Evolutionary conservation across 2,113 vertebrate species (phyloP).

Genomic region (Psittacula cyanocephala): DNA sequence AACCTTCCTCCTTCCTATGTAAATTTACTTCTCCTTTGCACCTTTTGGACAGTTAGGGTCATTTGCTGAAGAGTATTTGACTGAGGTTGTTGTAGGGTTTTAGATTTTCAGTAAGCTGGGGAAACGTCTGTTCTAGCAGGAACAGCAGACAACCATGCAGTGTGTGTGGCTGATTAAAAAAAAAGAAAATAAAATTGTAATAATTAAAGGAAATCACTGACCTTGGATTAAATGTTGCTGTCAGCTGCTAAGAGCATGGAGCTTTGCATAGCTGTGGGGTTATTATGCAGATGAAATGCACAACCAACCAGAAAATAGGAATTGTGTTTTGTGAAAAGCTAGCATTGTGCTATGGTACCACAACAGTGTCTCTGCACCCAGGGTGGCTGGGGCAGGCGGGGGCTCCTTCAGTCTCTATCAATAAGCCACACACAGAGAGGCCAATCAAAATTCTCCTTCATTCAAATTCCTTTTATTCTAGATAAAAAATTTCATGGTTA

Average conservation of each 20-base stretch:
- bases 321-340: neutral
- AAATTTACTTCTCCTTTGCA: neutral
- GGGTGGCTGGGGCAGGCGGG: neutral
- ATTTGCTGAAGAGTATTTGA: neutral
- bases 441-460: neutral
- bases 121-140: neutral
- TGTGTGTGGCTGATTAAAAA: neutral
- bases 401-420: neutral
- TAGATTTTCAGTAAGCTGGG: neutral
- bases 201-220: conserved; percentile 50
- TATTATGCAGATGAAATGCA: conserved; percentile 37
- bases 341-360: neutral
- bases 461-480: conserved; percentile 33
- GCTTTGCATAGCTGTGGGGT: neutral
- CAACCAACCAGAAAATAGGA: conserved; percentile 38
- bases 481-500: conserved; percentile 59
- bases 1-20: neutral
- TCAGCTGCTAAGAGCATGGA: neutral
- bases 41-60: neutral
- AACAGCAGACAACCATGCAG: neutral
- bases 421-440: neutral
- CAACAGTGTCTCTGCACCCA: neutral
- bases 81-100: fast-evolving
- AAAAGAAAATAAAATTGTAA: neutral
- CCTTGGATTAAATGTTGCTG: conserved; percentile 36